phyloP scores from a whole-genome alignment of 2,888 invertebrate species.

The Eupithecia insigniata region DNA sequence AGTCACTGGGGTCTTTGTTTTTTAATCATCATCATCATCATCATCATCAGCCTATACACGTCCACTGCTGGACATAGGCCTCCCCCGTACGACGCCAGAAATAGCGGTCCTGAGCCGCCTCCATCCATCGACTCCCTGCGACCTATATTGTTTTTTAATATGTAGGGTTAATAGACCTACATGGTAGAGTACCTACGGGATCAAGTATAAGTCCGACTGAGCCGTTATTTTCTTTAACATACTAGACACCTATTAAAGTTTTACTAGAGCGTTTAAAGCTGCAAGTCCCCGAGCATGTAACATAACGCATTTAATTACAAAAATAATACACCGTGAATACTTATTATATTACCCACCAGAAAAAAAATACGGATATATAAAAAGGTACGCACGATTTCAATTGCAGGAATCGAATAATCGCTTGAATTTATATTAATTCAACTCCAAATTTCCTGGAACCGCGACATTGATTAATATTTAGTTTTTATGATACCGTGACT shows the following conservation, averaged over 20 bases:
- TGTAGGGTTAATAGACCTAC: background rate
- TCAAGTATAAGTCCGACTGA: background rate
- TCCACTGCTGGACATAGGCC: no score
- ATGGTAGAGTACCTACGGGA: background rate
- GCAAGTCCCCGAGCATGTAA: background rate
- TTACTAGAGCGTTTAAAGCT: background rate
- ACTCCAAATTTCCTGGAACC: slow-evolving; percentile 4
- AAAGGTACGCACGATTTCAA: slow-evolving; percentile 4
- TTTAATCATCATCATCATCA: no score
- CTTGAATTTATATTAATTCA: background rate
- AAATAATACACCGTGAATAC: background rate
- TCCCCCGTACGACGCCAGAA: no score
- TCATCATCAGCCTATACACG: no score
- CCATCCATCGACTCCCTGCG: no score
- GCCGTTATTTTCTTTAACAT: background rate
- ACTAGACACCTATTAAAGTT: background rate
- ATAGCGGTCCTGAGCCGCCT: no score
- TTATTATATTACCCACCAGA: background rate
- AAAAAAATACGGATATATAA: no score
- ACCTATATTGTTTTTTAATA: no score
- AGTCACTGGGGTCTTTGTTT: no score
- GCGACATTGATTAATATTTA: background rate
- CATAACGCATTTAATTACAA: background rate
- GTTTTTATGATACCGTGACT: background rate
- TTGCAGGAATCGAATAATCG: slow-evolving; percentile 4